These are phyloP conservation scores for Cardiocondyla obscurior DNA, from an alignment of 1,140 invertebrate genomes.

Conservation along the genomic window DNA sequence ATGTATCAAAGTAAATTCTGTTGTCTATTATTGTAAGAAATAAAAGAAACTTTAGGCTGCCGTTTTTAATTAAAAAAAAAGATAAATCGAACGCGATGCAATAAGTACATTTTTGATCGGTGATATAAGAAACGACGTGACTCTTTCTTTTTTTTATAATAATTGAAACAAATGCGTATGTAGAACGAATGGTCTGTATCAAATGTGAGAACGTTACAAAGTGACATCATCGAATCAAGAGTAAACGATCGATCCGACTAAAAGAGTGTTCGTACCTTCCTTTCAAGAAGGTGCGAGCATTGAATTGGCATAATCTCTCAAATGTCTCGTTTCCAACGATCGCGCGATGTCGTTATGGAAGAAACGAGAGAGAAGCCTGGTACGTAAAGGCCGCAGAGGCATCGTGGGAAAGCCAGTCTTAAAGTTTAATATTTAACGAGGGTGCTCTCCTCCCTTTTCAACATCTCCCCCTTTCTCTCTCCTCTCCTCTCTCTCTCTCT, in stretches of 20 bases:
- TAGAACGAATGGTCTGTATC: not conserved
- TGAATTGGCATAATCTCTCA: constrained; percentile 82
- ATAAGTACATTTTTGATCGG: not conserved
- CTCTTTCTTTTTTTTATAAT: not conserved
- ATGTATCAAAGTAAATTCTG: not conserved
- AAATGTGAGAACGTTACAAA: constrained; percentile 1
- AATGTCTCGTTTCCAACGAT: constrained; percentile 82
- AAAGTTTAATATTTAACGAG: constrained; percentile 83
- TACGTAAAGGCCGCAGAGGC: constrained; percentile 51
- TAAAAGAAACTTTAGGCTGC: not conserved
- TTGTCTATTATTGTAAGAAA: not conserved
- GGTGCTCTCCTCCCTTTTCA: constrained; percentile 31
- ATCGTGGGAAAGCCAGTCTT: constrained; percentile 66
- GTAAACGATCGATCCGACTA: constrained; percentile 30
- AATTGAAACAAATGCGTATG: not conserved
- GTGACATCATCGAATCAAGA: constrained; percentile 43
- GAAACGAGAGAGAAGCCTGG: constrained; percentile 41
- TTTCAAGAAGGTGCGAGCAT: constrained; percentile 33
- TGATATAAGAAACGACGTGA: not conserved
- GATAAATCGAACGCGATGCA: not conserved
- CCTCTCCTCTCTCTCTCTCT: not conserved
- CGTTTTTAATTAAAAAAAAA: not conserved
- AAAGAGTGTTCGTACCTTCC: constrained; percentile 1
- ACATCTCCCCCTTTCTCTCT: not conserved
- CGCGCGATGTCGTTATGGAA: constrained; percentile 76